Percentiles rank a stretch among this genome's conserved stretches.
phyloP scores from a whole-genome alignment of 2,797 vertebrate species.

The Phataginus tricuspis region DNA sequence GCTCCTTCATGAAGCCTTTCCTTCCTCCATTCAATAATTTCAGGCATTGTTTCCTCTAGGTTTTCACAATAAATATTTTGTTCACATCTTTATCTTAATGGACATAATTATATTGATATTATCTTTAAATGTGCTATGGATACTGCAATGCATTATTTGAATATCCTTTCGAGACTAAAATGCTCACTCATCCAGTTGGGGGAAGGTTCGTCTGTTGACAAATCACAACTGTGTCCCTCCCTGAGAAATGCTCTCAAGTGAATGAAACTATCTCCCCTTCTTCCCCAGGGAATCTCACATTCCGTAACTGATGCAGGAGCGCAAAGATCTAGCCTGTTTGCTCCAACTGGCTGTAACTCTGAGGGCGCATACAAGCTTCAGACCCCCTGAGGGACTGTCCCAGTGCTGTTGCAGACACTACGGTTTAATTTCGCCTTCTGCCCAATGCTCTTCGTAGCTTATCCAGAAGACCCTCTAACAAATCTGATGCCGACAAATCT shows the following conservation, averaged over 20 bases:
- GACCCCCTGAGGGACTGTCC: background rate
- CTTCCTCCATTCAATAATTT: background rate
- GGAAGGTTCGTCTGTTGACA: slow-evolving; percentile 34
- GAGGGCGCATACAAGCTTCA: background rate
- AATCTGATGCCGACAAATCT: background rate
- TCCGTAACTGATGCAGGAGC: slow-evolving; percentile 37
- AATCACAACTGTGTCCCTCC: background rate
- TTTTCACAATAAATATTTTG: background rate
- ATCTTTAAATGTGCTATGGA: background rate
- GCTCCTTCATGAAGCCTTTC: background rate
- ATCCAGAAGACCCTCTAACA: background rate
- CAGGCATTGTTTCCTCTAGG: background rate
- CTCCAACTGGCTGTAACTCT: background rate
- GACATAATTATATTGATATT: background rate
- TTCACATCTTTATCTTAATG: background rate
- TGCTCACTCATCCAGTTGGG: background rate
- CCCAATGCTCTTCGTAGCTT: background rate
- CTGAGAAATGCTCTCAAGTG: slow-evolving; percentile 1
- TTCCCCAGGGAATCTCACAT: slow-evolving; percentile 23
- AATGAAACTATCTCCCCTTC: slow-evolving; percentile 5
- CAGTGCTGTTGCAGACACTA: background rate
- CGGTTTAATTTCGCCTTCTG: background rate
- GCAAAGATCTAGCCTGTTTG: slow-evolving; percentile 29
- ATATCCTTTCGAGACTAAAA: background rate
- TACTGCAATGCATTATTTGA: background rate